Conservation (phyloP, 1,140 invertebrate genomes). For the Nymphalis io region DNA sequence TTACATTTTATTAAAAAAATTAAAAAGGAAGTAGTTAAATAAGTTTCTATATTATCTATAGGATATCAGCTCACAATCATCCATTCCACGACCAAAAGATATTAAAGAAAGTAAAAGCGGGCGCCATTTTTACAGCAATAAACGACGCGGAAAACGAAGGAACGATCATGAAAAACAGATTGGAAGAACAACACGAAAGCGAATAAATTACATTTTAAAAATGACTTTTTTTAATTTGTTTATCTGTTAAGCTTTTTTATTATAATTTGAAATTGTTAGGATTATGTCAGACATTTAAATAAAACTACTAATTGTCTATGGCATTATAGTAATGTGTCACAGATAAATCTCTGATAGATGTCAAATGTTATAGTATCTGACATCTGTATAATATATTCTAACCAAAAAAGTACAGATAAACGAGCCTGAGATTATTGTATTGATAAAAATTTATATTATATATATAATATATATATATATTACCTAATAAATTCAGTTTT, state of each 20-base stretch:
- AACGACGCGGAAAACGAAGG: conserved; percentile 46
- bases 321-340: too few relatives aligned
- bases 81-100: conserved; percentile 48
- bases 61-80: conserved; percentile 58
- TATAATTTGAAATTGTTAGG: not conserved
- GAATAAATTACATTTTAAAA: conserved; percentile 22
- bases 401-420: too few relatives aligned
- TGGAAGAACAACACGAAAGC: conserved; percentile 24
- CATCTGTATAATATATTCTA: too few relatives aligned
- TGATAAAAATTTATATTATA: too few relatives aligned
- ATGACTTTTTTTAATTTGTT: not conserved
- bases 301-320: not conserved
- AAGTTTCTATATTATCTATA: conserved; percentile 29
- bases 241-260: not conserved
- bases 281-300: not conserved
- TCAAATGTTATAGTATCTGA: too few relatives aligned
- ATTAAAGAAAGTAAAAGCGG: conserved; percentile 41
- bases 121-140: conserved; percentile 42
- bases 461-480: too few relatives aligned
- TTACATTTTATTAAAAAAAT: too few relatives aligned
- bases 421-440: too few relatives aligned
- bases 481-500: too few relatives aligned
- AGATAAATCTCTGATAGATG: too few relatives aligned
- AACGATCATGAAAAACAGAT: conserved; percentile 22
- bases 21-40: too few relatives aligned